Evolutionary conservation across 2,888 invertebrate species (phyloP).

Genomic region (Rosalia funebris): DNA sequence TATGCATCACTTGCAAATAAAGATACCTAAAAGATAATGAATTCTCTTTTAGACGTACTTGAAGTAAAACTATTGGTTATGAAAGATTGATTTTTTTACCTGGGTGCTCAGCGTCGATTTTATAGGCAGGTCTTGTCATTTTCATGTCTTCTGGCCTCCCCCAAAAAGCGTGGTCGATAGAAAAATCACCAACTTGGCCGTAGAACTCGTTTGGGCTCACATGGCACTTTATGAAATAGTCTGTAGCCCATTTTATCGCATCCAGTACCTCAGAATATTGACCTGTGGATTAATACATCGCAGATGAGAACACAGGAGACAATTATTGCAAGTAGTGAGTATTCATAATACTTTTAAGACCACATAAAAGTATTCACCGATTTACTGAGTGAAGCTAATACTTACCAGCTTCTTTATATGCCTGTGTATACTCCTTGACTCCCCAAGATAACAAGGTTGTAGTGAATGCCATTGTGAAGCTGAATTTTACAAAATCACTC

Average conservation of each 20-base stretch:
- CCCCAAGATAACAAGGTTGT: conserved; percentile 69
- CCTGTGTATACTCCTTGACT: conserved; percentile 65
- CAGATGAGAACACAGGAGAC: neutral
- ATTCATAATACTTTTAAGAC: too few species aligned
- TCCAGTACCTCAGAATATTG: conserved; percentile 63
- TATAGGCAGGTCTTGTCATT: conserved; percentile 68
- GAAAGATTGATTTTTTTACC: conserved; percentile 47
- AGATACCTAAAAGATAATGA: too few species aligned
- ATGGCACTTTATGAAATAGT: conserved; percentile 71
- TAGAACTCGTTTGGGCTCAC: conserved; percentile 66
- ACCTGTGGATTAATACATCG: conserved; percentile 45
- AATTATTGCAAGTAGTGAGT: too few species aligned
- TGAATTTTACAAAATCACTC: conserved; percentile 69
- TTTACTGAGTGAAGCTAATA: too few species aligned
- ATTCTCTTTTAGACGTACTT: too few species aligned
- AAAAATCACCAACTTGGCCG: conserved; percentile 70
- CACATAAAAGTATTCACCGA: too few species aligned
- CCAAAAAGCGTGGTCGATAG: conserved; percentile 70
- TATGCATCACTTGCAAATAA: too few species aligned
- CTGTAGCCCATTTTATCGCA: conserved; percentile 69
- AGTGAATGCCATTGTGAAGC: conserved; percentile 68
- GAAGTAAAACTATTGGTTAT: too few species aligned
- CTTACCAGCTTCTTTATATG: conserved; percentile 63
- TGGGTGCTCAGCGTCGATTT: conserved; percentile 67
- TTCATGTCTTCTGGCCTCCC: conserved; percentile 72